phyloP scores from a whole-genome alignment of 2,888 invertebrate genomes.

The Drosophila birchii region DNA sequence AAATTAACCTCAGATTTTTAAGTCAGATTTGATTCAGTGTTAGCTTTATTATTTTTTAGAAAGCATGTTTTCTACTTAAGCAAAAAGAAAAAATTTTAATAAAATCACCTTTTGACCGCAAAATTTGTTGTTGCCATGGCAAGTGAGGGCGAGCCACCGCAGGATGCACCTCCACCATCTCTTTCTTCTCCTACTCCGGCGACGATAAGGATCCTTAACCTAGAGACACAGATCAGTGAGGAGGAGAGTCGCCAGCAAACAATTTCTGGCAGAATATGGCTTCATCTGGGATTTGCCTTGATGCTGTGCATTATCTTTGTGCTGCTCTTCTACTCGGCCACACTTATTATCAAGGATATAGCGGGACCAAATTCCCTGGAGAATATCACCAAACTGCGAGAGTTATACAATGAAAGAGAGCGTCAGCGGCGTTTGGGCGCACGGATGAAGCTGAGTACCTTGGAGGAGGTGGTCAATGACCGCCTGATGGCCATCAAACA shows the following conservation, averaged over 20 bases:
- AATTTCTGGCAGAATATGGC: constrained; percentile 35
- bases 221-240: not conserved
- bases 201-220: constrained; percentile 2
- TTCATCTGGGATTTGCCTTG: constrained; percentile 49
- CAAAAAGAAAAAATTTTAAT: not conserved
- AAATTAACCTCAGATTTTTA: not conserved
- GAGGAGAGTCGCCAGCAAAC: constrained; percentile 1
- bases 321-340: constrained; percentile 28
- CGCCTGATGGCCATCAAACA: constrained; percentile 86
- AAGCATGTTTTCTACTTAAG: not conserved
- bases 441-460: constrained; percentile 80
- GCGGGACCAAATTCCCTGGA: constrained; percentile 21
- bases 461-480: constrained; percentile 84
- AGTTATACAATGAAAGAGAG: constrained; percentile 28
- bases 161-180: not conserved
- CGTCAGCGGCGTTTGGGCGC: constrained; percentile 47
- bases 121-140: not conserved
- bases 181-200: not conserved
- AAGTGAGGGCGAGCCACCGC: not conserved
- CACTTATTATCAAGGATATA: constrained; percentile 29
- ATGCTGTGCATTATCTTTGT: constrained; percentile 44
- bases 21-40: not conserved
- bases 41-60: not conserved
- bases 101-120: not conserved
- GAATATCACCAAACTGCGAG: constrained; percentile 29